These are phyloP conservation scores for Grantiella picta DNA, from an alignment of 2,113 vertebrate genomes.

Conservation along the genomic window DNA sequence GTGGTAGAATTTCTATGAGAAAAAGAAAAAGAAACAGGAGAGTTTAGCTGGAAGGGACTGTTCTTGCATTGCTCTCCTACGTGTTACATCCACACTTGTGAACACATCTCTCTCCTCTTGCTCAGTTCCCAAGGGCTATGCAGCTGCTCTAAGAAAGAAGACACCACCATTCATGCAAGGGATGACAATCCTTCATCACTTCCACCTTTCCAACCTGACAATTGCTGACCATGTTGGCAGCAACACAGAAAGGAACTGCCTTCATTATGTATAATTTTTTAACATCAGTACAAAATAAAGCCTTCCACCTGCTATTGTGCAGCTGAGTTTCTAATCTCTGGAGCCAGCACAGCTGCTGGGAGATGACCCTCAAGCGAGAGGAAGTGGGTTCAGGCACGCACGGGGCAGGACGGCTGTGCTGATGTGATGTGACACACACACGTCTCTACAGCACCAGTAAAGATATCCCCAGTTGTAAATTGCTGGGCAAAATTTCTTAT, in stretches of 20 bases:
- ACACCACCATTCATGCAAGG: not conserved
- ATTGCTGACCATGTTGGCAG: not conserved
- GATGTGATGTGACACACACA: not conserved
- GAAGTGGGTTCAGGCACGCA: rapidly evolving
- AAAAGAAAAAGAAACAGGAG: not conserved
- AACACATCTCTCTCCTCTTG: not conserved
- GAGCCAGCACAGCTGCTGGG: not conserved
- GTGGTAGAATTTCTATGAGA: not conserved
- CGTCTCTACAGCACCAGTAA: not conserved
- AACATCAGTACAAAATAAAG: not conserved
- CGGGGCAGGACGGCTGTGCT: rapidly evolving
- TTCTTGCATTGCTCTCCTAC: not conserved
- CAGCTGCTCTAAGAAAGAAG: not conserved
- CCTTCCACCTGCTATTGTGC: not conserved
- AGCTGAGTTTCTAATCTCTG: constrained; percentile 27
- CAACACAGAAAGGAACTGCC: not conserved
- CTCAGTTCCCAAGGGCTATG: not conserved
- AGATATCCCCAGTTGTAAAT: not conserved
- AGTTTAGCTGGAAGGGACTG: not conserved
- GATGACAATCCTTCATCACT: not conserved
- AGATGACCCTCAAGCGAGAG: not conserved
- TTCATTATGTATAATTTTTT: not conserved
- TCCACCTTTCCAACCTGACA: not conserved
- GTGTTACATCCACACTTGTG: not conserved
- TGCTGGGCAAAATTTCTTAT: not conserved